Percentiles rank a stretch among this genome's conserved stretches.
phyloP scores from a whole-genome alignment of 2,113 vertebrate genomes.

The Hippopotamus amphibius region DNA sequence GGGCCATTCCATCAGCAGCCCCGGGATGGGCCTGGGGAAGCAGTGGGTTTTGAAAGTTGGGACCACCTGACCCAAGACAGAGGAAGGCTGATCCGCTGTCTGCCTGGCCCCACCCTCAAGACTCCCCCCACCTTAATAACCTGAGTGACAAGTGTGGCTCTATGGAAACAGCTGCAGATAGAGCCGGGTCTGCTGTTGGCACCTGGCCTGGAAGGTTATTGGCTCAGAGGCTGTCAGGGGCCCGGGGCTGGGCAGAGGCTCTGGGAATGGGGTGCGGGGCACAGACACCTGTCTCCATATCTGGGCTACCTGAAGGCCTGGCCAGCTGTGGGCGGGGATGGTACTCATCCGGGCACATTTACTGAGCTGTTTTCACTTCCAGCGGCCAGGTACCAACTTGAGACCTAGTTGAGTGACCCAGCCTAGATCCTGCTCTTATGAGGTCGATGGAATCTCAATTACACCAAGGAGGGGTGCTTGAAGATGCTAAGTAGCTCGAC shows the following conservation, averaged over 20 bases:
- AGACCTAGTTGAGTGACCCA: background rate
- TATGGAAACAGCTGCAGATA: background rate
- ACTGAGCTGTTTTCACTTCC: background rate
- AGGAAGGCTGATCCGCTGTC: background rate
- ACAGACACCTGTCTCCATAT: background rate
- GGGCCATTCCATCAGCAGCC: no score
- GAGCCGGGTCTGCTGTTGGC: background rate
- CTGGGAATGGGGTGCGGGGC: rapidly evolving
- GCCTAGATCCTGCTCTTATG: background rate
- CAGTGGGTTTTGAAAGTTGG: background rate
- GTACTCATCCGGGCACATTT: background rate
- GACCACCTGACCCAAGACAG: background rate
- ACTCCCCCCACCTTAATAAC: background rate
- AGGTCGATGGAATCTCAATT: background rate
- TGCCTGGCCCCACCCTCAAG: background rate
- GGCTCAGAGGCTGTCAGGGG: background rate
- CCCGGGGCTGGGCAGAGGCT: background rate
- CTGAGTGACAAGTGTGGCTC: background rate
- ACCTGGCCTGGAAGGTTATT: background rate
- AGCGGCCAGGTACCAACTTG: background rate
- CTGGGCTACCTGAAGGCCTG: background rate
- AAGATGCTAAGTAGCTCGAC: no score
- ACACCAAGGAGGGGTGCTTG: background rate
- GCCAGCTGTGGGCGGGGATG: background rate
- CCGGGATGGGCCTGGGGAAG: background rate